Conservation (phyloP, 2,113 vertebrate genomes). For the Seriola dumerili region DNA sequence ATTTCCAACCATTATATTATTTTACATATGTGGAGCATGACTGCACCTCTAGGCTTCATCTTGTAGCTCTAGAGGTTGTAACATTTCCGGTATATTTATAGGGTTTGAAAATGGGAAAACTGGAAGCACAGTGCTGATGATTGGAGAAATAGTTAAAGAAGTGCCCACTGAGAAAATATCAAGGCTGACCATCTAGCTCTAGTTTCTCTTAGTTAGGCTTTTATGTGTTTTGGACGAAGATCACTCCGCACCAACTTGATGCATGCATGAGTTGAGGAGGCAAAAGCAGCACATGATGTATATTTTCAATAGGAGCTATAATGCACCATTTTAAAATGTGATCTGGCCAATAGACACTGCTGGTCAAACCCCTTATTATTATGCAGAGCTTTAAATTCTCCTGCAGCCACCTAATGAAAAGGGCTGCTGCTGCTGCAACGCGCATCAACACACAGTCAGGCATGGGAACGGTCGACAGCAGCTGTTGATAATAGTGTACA, state of each 20-base stretch:
- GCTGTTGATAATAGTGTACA: conserved; percentile 32
- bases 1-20: neutral
- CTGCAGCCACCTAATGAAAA: conserved; percentile 50
- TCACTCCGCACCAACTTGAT: conserved; percentile 6
- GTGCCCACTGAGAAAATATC: neutral
- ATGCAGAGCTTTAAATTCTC: conserved; percentile 32
- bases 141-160: conserved; percentile 1
- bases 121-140: conserved; percentile 12
- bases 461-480: conserved; percentile 21
- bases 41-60: neutral
- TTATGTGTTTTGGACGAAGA: conserved; percentile 2
- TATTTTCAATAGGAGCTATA: neutral
- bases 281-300: neutral
- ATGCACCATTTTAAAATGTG: neutral
- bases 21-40: neutral
- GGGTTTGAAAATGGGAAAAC: neutral
- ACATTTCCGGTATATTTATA: conserved; percentile 4
- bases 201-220: neutral
- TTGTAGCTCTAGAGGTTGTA: neutral
- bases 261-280: neutral
- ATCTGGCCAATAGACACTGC: neutral
- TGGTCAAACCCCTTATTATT: conserved; percentile 1
- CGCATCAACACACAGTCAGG: conserved; percentile 7
- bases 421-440: neutral
- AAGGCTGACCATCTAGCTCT: neutral